Evolutionary conservation across 2,888 invertebrate genomes (phyloP).

Genomic region (Leucoptera coffeella): DNA sequence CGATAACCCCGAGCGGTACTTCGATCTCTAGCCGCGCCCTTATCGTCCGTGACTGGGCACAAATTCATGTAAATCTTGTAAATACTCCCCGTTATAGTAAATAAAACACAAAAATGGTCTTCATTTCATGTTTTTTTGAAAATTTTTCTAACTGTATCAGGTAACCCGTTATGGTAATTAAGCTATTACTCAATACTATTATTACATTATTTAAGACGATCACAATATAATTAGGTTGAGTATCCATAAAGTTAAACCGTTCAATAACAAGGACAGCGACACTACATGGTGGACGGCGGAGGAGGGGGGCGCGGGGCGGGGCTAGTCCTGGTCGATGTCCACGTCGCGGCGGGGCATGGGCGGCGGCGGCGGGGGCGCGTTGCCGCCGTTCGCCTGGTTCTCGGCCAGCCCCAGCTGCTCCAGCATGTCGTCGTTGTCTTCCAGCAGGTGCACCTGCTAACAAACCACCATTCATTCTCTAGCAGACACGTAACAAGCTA

Average conservation of each 20-base stretch:
- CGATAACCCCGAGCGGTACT: conserved; percentile 24
- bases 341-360: conserved; percentile 60
- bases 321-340: neutral
- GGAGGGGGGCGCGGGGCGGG: too few species aligned
- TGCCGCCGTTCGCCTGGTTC: conserved; percentile 23
- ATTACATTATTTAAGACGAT: neutral
- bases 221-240: conserved; percentile 50
- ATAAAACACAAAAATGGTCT: conserved; percentile 1
- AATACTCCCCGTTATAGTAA: conserved; percentile 4
- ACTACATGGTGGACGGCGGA: too few species aligned
- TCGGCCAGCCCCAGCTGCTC: conserved; percentile 41
- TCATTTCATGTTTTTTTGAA: conserved; percentile 1
- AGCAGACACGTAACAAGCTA: too few species aligned
- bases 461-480: too few species aligned
- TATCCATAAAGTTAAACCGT: too few species aligned
- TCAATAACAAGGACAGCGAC: too few species aligned
- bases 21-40: too few species aligned
- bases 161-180: too few species aligned
- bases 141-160: too few species aligned
- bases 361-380: conserved; percentile 43
- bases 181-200: too few species aligned
- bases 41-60: too few species aligned
- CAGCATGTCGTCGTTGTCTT: conserved; percentile 44
- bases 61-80: conserved; percentile 8
- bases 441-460: conserved; percentile 34